These are phyloP conservation scores for Syndactyla subalaris DNA, from an alignment of 2,797 vertebrate genomes.

Conservation along the genomic window DNA sequence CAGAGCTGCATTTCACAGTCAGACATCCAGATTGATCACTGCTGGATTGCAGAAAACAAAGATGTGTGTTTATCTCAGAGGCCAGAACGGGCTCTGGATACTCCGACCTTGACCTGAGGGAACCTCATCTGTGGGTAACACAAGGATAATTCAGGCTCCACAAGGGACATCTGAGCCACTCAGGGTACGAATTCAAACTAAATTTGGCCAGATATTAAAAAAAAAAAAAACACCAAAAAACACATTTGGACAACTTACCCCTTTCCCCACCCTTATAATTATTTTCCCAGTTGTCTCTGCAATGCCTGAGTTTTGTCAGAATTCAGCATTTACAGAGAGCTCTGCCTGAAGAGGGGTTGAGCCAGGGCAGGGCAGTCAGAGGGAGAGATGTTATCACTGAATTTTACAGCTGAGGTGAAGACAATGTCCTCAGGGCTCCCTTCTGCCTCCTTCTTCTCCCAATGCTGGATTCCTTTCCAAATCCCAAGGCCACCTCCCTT, in stretches of 20 bases:
- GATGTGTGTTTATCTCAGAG: conserved; percentile 4
- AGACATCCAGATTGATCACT: background rate
- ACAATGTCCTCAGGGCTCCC: background rate
- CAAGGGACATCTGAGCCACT: background rate
- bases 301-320: background rate
- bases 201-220: conserved; percentile 10
- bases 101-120: conserved; percentile 35
- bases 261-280: conserved; percentile 42
- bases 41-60: conserved; percentile 23
- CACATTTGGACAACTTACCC: background rate
- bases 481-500: background rate
- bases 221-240: background rate
- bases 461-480: fast-evolving
- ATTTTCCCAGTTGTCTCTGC: conserved; percentile 33
- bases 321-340: background rate
- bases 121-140: conserved; percentile 46
- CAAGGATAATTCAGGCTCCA: background rate
- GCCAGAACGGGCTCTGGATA: background rate
- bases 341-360: background rate
- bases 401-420: background rate
- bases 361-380: fast-evolving
- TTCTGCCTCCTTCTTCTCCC: background rate
- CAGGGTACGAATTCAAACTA: background rate
- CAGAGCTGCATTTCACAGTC: background rate
- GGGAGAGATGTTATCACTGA: background rate